These are phyloP conservation scores for Nomada ruficornis DNA, from an alignment of 2,888 invertebrate genomes.

Conservation along the genomic window DNA sequence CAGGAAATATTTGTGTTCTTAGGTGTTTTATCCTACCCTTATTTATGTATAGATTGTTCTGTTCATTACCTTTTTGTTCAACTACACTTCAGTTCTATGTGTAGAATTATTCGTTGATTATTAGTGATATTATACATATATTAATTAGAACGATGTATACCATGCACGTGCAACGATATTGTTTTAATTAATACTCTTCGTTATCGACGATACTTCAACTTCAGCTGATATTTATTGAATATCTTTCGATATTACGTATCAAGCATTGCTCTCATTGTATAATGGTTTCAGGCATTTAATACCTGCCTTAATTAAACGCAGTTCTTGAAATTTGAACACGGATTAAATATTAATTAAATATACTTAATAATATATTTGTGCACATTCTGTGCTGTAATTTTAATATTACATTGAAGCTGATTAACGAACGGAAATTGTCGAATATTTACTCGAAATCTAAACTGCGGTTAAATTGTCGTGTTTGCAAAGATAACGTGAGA, in stretches of 20 bases:
- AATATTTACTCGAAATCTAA: conserved; percentile 56
- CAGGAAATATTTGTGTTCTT: not conserved
- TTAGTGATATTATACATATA: no score
- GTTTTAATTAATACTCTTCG: not conserved
- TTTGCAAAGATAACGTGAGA: conserved; percentile 4
- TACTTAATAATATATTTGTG: not conserved
- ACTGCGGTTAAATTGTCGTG: conserved; percentile 41
- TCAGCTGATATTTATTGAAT: not conserved
- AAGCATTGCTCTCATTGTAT: not conserved
- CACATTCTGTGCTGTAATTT: not conserved
- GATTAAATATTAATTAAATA: not conserved
- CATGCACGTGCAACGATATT: not conserved
- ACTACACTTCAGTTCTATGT: no score
- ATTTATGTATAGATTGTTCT: not conserved
- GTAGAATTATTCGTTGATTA: no score
- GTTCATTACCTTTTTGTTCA: not conserved
- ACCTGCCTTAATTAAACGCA: not conserved
- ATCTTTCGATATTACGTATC: not conserved
- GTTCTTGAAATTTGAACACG: not conserved
- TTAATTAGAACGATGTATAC: no score
- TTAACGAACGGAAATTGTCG: not conserved
- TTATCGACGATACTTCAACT: not conserved
- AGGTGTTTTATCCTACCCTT: no score
- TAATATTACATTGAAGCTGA: no score
- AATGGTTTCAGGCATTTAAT: not conserved